Conservation (phyloP, 2,797 vertebrate species). For the Cercopithecus hamlyni region DNA sequence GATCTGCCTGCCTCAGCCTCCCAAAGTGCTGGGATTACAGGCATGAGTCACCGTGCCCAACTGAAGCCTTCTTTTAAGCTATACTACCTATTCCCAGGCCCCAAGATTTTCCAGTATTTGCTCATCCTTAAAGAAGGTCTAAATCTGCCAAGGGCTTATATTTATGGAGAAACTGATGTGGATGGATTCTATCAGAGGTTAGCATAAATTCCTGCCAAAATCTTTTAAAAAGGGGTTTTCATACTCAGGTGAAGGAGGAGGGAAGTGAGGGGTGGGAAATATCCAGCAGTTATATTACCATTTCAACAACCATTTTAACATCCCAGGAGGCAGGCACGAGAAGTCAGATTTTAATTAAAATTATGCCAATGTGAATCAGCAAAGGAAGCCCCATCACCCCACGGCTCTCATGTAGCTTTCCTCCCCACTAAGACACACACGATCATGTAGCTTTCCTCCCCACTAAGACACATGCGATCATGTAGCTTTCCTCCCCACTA, state of each 20-base stretch:
- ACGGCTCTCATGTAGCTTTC: neutral
- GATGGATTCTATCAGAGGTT: neutral
- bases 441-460: neutral
- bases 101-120: neutral
- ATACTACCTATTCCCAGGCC: neutral
- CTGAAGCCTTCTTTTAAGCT: neutral
- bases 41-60: neutral
- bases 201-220: neutral
- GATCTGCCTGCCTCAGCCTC: neutral
- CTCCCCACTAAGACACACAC: neutral
- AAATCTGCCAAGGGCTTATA: neutral
- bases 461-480: neutral
- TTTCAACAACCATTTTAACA: neutral
- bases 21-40: neutral
- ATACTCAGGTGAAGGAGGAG: constrained; percentile 3
- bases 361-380: neutral
- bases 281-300: neutral
- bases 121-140: neutral
- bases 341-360: constrained; percentile 14
- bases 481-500: neutral
- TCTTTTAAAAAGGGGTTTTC: neutral
- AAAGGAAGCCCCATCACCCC: neutral
- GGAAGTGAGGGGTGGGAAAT: neutral
- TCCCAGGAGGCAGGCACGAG: neutral
- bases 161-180: neutral